Evolutionary conservation across 2,888 invertebrate genomes (phyloP).

Genomic region (Gnatocerus cornutus): DNA sequence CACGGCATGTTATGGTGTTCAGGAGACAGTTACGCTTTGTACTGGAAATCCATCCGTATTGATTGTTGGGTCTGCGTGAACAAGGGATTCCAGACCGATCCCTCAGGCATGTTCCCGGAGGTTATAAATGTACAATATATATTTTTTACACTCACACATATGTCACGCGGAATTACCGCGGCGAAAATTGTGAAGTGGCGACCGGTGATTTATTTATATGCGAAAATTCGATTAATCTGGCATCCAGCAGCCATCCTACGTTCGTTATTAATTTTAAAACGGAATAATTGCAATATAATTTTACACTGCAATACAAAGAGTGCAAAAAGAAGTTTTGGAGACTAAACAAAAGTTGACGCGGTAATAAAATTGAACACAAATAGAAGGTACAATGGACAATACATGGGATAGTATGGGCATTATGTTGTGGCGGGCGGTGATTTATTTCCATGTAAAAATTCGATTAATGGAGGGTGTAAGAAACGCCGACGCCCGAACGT

Average conservation of each 20-base stretch:
- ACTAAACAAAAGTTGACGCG: too few species aligned
- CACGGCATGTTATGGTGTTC: constrained; percentile 45
- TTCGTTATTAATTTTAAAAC: too few species aligned
- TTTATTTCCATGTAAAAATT: constrained; percentile 5
- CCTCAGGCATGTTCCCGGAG: constrained; percentile 27
- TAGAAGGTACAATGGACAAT: too few species aligned
- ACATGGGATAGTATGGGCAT: too few species aligned
- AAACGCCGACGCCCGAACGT: constrained; percentile 6
- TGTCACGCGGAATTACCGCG: constrained; percentile 26
- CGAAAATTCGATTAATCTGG: not conserved
- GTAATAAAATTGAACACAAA: too few species aligned
- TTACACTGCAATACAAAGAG: too few species aligned
- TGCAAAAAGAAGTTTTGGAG: too few species aligned
- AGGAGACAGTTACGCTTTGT: constrained; percentile 45
- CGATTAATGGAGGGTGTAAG: constrained; percentile 5
- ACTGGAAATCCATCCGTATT: constrained; percentile 47
- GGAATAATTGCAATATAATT: too few species aligned
- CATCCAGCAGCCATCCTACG: not conserved
- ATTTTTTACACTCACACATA: constrained; percentile 29
- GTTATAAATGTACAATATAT: constrained; percentile 40
- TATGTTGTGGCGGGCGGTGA: not conserved
- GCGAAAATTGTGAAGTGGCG: constrained; percentile 11
- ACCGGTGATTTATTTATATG: not conserved
- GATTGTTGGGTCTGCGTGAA: constrained; percentile 45
- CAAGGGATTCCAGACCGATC: constrained; percentile 40